Base-by-base conservation (phyloP, 2,797 vertebrate species). In the Hemitrygon akajei region DNA sequence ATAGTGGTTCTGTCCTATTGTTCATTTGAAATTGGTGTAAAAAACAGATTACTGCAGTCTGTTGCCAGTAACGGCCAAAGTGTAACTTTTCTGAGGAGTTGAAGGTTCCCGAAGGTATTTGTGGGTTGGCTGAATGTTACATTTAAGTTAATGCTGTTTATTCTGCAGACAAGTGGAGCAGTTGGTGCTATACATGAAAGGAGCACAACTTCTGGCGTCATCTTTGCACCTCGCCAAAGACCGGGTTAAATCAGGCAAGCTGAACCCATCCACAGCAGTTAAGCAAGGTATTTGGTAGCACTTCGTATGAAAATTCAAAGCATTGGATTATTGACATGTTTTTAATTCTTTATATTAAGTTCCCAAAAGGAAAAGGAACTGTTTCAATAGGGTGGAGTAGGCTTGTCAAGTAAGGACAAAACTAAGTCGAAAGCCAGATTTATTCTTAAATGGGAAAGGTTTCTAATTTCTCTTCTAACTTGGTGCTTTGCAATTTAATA, bases 101-200 rank as follows among this genome's bases (percentile, higher is more conserved):
- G 20, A 69, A 66, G 63, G 63, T 34, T 18, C 27, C 66, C 56
- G 73, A 40, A 75, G 91, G 7, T 73, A 91, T 66, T 71, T 73
- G 60, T 25, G 60, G 56, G 89, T n/a, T 91, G 89, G 40, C 11
- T 27, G 11, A 73, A 27, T 89, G 60, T 66, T 89, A 37, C 20
- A 25, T 71, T 93, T 22, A 56, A n/a, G 14, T 93, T 76, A 56
- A 16, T 1, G 14, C 22, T 56, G 4, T 56, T 79, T 0, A 0
- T 2, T 4, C 1, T 66, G 93, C 95, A 99, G 98, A 96, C 98
- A 98, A 96, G 98, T 99, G 95, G 99, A 99, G 94, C 98, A 99
- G 96, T 95, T 99, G 97, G 98, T 99, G 94, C 96, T 99, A 82
- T 98, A 98, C 94, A 99, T 99, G 99, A 99, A 99, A 96, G 98